phyloP scores from a whole-genome alignment of 2,797 vertebrate genomes.

The Argyrosomus regius region DNA sequence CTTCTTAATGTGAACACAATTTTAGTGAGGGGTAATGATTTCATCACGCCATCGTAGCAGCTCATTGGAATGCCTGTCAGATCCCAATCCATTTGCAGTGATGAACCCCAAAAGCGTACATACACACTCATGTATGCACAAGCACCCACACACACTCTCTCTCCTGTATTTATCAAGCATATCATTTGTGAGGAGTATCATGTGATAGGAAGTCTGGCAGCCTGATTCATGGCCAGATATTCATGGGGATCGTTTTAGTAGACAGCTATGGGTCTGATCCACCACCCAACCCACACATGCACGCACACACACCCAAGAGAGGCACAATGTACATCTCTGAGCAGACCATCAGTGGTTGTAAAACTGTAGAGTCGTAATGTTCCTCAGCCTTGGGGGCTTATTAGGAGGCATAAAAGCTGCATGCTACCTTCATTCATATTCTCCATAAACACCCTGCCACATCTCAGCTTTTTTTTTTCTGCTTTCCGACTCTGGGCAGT shows the following conservation, averaged over 20 bases:
- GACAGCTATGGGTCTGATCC: slow-evolving; percentile 58
- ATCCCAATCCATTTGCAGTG: slow-evolving; percentile 66
- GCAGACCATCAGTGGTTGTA: slow-evolving; percentile 82
- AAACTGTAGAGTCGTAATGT: slow-evolving; percentile 85
- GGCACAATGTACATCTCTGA: slow-evolving; percentile 72
- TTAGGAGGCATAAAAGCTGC: slow-evolving; percentile 87
- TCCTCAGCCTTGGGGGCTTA: slow-evolving; percentile 84
- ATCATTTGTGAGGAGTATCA: slow-evolving; percentile 73
- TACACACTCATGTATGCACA: neutral
- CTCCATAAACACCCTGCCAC: slow-evolving; percentile 79
- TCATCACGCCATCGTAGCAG: slow-evolving; percentile 52
- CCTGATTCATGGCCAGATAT: slow-evolving; percentile 81
- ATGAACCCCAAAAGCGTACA: slow-evolving; percentile 50
- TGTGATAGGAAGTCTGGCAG: slow-evolving; percentile 70
- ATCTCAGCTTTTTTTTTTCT: slow-evolving; percentile 51
- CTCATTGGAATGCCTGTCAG: slow-evolving; percentile 80
- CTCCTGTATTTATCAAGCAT: slow-evolving; percentile 74
- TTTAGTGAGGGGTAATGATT: slow-evolving; percentile 68
- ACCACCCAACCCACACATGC: slow-evolving; percentile 7
- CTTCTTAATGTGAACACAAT: slow-evolving; percentile 49
- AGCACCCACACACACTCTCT: slow-evolving; percentile 23
- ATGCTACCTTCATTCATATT: slow-evolving; percentile 86
- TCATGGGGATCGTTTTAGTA: slow-evolving; percentile 71
- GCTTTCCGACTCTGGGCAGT: slow-evolving; percentile 70
- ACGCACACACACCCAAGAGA: slow-evolving; percentile 50